phyloP scores from a whole-genome alignment of 2,797 vertebrate species.

The Podarcis siculus region DNA sequence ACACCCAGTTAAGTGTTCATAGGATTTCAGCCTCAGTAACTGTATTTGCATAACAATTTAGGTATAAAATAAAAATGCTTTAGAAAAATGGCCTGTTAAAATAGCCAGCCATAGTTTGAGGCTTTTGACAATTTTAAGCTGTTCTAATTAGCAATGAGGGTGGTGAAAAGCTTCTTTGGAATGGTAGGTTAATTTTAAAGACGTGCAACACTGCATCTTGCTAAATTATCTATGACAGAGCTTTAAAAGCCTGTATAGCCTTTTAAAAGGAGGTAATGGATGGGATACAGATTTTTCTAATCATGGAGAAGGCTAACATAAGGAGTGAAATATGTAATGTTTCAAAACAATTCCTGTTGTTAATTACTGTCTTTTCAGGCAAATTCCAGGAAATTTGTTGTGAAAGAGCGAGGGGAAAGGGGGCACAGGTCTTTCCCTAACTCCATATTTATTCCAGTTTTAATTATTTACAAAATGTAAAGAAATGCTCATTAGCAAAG shows the following conservation, averaged over 20 bases:
- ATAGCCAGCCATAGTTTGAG: not conserved
- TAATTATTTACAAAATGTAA: not conserved
- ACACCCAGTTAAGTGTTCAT: not conserved
- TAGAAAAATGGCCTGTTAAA: not conserved
- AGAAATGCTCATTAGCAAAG: not conserved
- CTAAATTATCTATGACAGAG: not conserved
- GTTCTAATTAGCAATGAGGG: not conserved
- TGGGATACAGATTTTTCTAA: not conserved
- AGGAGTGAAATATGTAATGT: conserved; percentile 1
- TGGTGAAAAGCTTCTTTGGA: not conserved
- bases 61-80: not conserved
- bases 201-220: not conserved
- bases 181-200: not conserved
- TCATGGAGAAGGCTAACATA: not conserved
- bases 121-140: not conserved
- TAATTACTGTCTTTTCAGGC: conserved; percentile 15
- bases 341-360: conserved; percentile 10
- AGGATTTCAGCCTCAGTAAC: not conserved
- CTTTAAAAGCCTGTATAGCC: not conserved
- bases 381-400: conserved; percentile 12
- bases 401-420: not conserved
- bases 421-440: not conserved
- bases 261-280: not conserved
- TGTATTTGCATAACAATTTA: not conserved
- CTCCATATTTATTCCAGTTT: not conserved